These are phyloP conservation scores for Aldabrachelys gigantea DNA, from an alignment of 2,113 vertebrate species.

Conservation along the genomic window DNA sequence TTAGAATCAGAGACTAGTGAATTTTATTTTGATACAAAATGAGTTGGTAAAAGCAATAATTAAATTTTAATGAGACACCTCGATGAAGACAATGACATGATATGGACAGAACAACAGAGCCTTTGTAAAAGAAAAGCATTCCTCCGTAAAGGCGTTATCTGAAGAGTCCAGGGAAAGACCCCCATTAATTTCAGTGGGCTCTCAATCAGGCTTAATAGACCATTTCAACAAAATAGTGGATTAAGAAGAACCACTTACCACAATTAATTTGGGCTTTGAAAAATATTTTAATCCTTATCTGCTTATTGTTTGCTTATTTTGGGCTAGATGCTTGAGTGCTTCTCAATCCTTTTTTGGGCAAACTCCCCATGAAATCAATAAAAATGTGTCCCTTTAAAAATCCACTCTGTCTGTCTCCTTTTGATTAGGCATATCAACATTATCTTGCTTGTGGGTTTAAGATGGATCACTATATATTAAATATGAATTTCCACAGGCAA, in stretches of 20 bases:
- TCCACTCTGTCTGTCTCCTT: slow-evolving; percentile 31
- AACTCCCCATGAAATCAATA: not conserved
- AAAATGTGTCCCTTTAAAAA: slow-evolving; percentile 31
- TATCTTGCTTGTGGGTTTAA: slow-evolving; percentile 49
- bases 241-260: not conserved
- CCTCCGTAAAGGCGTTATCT: not conserved
- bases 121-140: not conserved
- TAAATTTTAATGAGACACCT: not conserved
- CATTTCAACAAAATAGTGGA: not conserved
- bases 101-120: not conserved
- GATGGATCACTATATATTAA: slow-evolving; percentile 63
- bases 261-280: not conserved
- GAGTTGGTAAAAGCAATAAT: not conserved
- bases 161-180: not conserved
- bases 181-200: not conserved
- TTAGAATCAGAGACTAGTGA: not conserved
- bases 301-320: not conserved
- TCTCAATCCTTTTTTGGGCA: not conserved
- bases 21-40: not conserved
- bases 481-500: slow-evolving; percentile 58
- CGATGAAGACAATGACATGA: not conserved
- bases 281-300: not conserved
- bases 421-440: slow-evolving; percentile 36
- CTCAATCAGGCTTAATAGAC: not conserved
- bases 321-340: not conserved